phyloP scores from a whole-genome alignment of 2,797 vertebrate species.

The Poeciliopsis presidionis region DNA sequence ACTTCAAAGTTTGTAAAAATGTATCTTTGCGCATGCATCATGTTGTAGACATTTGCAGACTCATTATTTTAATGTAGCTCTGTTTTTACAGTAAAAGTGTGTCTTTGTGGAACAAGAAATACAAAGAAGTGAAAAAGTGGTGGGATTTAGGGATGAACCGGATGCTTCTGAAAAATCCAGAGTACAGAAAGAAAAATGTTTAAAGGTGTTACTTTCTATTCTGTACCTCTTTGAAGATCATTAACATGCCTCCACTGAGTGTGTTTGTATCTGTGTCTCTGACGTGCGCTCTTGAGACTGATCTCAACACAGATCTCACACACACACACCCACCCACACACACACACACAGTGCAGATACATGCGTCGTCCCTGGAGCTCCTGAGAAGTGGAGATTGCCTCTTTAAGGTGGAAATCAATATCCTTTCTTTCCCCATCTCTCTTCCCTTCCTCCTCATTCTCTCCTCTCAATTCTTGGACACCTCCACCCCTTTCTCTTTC shows the following conservation, averaged over 20 bases:
- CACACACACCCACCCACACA: conserved; percentile 21
- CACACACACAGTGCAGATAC: conserved; percentile 27
- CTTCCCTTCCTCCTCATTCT: conserved; percentile 54
- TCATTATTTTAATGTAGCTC: background rate
- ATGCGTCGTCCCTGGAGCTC: conserved; percentile 49
- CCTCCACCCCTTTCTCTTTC: conserved; percentile 31
- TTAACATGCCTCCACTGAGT: conserved; percentile 30
- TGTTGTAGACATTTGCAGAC: background rate
- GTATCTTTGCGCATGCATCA: background rate
- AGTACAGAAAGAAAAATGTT: background rate
- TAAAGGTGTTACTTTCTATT: conserved; percentile 8
- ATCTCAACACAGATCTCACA: conserved; percentile 41
- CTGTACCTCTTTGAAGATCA: conserved; percentile 10
- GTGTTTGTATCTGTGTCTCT: background rate
- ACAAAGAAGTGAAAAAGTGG: background rate
- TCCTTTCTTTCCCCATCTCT: conserved; percentile 70
- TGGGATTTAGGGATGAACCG: background rate
- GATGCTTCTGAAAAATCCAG: background rate
- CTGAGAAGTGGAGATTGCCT: conserved; percentile 72
- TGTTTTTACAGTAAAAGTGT: background rate
- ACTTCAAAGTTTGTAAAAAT: background rate
- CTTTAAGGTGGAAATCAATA: conserved; percentile 79
- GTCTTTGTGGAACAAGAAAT: background rate
- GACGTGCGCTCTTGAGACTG: conserved; percentile 34
- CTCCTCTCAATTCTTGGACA: conserved; percentile 63